Evolutionary conservation across 2,797 vertebrate genomes (phyloP).

Genomic region (Hoplostethus atlanticus): DNA sequence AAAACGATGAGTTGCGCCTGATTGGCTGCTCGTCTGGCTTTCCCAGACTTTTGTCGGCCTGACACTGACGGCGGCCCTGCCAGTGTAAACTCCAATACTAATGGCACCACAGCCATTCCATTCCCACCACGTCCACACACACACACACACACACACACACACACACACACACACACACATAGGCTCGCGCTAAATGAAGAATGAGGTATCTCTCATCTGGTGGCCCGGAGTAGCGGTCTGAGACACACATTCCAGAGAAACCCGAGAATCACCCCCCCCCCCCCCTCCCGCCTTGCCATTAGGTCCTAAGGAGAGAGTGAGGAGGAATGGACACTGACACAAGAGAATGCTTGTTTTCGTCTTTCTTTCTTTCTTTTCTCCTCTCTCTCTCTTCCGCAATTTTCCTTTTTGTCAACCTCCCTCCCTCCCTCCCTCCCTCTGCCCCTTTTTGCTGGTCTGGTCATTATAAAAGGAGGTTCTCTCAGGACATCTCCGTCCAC

Average conservation of each 20-base stretch:
- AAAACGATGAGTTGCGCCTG: conserved; percentile 9
- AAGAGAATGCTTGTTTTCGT: conserved; percentile 4
- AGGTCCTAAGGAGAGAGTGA: conserved; percentile 39
- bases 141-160: conserved; percentile 10
- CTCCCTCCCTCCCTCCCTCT: not conserved
- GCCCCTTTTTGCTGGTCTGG: not conserved
- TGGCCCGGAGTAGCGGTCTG: conserved; percentile 53
- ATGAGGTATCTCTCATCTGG: conserved; percentile 74
- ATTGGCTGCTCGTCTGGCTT: conserved; percentile 14
- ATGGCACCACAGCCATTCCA: conserved; percentile 45
- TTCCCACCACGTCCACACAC: conserved; percentile 42
- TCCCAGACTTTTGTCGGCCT: conserved; percentile 34
- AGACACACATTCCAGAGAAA: conserved; percentile 74
- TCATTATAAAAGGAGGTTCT: conserved; percentile 3
- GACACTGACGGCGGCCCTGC: conserved; percentile 34
- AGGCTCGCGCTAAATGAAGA: conserved; percentile 46
- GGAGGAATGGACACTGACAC: conserved; percentile 15
- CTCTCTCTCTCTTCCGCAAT: conserved; percentile 3
- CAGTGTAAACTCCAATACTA: conserved; percentile 51
- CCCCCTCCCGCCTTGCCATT: conserved; percentile 13
- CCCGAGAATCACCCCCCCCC: conserved; percentile 43
- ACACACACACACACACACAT: conserved; percentile 5
- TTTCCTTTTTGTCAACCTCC: conserved; percentile 21
- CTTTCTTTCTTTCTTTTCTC: conserved; percentile 2
- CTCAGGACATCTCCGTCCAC: conserved; percentile 9